Conservation (phyloP, 2,797 vertebrate genomes). For the Buphagus erythrorhynchus region DNA sequence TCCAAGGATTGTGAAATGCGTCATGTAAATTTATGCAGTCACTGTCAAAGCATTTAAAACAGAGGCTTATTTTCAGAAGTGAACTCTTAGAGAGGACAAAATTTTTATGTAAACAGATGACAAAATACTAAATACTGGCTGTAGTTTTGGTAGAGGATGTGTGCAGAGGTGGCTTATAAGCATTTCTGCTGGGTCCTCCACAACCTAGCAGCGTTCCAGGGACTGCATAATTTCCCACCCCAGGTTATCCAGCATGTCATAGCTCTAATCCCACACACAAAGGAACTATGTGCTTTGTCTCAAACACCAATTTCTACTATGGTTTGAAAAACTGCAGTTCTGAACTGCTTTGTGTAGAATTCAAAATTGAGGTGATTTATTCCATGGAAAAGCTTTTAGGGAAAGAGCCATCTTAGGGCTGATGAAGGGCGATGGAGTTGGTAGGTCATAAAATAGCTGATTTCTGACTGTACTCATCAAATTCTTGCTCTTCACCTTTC, state of each 20-base stretch:
- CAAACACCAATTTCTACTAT: not conserved
- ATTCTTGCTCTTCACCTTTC: not conserved
- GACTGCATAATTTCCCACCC: not conserved
- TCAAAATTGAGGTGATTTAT: not conserved
- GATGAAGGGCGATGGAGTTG: not conserved
- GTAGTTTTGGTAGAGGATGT: not conserved
- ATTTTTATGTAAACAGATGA: slow-evolving; percentile 24
- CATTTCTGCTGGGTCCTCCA: not conserved
- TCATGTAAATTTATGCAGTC: slow-evolving; percentile 23
- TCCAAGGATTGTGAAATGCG: slow-evolving; percentile 11
- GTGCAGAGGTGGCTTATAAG: not conserved
- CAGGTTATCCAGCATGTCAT: not conserved
- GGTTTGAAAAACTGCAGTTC: not conserved
- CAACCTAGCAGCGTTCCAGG: not conserved
- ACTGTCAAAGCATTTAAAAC: slow-evolving; percentile 39
- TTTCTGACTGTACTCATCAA: not conserved
- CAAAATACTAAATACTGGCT: not conserved
- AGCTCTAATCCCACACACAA: not conserved
- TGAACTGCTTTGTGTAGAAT: not conserved
- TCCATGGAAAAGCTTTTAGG: not conserved
- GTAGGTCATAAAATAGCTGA: not conserved
- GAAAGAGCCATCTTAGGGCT: not conserved
- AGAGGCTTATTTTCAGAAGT: slow-evolving; percentile 34
- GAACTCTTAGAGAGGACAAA: slow-evolving; percentile 4
- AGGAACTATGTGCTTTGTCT: not conserved